Evolutionary conservation across 2,797 vertebrate genomes (phyloP).

Genomic region (Liasis olivaceus): DNA sequence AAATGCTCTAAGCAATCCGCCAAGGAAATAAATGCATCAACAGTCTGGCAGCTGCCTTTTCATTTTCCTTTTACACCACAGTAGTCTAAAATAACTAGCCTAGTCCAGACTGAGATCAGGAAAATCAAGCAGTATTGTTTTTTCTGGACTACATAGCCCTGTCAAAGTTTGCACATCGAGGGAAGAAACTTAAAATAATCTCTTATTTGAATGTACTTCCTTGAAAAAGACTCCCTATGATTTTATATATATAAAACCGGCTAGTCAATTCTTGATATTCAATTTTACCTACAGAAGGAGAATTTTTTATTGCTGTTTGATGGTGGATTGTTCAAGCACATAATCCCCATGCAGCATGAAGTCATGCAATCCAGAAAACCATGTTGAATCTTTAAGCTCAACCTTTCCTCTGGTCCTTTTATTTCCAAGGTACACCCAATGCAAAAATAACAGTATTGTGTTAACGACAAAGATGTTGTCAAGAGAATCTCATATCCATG

Average conservation of each 20-base stretch:
- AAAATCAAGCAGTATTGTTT: background rate
- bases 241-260: background rate
- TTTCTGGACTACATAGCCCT: background rate
- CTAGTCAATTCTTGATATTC: too few species aligned
- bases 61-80: background rate
- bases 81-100: background rate
- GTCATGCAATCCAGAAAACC: background rate
- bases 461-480: background rate
- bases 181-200: background rate
- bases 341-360: background rate
- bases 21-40: background rate
- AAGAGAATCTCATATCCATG: constrained; percentile 13
- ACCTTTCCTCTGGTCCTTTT: background rate
- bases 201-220: background rate
- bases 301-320: background rate
- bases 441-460: background rate
- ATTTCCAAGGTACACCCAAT: background rate
- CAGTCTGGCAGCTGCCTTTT: background rate
- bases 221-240: background rate
- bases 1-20: background rate
- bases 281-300: too few species aligned
- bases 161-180: background rate
- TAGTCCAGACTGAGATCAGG: background rate
- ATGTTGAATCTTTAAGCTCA: background rate
- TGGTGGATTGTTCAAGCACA: too few species aligned